A percentile compares a stretch with the other conserved stretches of the same genome.
Conservation (phyloP, 2,113 vertebrate genomes). For the Perognathus longimembris region DNA sequence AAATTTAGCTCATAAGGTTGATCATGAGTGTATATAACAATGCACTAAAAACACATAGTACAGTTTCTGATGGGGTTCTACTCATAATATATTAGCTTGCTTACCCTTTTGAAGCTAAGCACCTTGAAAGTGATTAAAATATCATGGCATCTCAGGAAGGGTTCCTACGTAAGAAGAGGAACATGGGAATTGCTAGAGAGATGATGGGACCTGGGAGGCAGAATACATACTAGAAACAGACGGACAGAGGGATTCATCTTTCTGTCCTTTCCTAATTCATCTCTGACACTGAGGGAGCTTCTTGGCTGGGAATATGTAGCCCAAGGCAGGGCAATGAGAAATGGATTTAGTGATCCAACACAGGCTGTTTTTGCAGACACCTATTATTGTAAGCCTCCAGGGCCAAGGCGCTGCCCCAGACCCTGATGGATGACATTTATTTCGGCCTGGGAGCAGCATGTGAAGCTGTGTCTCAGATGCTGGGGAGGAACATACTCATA, state of each 20-base stretch:
- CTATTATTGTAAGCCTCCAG: conserved; percentile 61
- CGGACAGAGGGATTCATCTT: not conserved
- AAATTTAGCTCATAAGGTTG: not conserved
- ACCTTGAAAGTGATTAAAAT: not conserved
- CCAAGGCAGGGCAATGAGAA: conserved; percentile 42
- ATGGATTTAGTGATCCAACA: not conserved
- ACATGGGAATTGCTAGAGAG: not conserved
- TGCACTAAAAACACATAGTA: not conserved
- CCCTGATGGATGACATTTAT: conserved; percentile 58
- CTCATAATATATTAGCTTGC: conserved; percentile 19
- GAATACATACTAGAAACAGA: not conserved
- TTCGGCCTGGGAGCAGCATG: not conserved
- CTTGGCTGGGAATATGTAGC: conserved; percentile 42
- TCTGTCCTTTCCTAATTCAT: not conserved
- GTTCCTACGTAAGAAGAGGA: not conserved
- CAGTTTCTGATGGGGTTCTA: not conserved
- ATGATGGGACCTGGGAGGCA: not conserved
- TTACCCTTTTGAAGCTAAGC: not conserved
- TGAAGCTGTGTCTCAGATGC: conserved; percentile 18
- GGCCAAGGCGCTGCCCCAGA: not conserved
- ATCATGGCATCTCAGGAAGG: not conserved
- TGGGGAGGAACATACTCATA: not conserved
- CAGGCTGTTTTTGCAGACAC: conserved; percentile 25
- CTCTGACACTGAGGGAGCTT: conserved; percentile 17
- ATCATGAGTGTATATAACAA: not conserved